phyloP scores from a whole-genome alignment of 2,888 invertebrate species.

The Lumbricus terrestris region DNA sequence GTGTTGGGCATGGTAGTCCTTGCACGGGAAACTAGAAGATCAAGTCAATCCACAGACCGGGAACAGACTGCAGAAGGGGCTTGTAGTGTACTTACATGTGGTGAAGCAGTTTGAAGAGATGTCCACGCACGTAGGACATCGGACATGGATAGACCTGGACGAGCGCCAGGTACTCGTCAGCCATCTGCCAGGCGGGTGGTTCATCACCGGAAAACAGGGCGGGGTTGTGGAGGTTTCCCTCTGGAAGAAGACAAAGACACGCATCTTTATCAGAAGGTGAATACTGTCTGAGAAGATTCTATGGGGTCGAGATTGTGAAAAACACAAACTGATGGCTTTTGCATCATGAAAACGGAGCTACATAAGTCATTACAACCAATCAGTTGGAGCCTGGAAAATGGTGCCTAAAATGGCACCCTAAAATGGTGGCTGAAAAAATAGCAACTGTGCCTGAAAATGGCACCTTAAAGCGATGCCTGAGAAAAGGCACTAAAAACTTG shows the following conservation, averaged over 20 bases:
- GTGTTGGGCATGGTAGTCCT: no score
- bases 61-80: no score
- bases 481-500: no score
- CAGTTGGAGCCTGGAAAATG: no score
- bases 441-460: no score
- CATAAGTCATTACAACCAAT: not conserved
- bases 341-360: not conserved
- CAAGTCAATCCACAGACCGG: no score
- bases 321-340: not conserved
- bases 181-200: constrained; percentile 86
- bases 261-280: not conserved
- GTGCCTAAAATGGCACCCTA: no score
- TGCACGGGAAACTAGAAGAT: no score
- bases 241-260: constrained; percentile 67
- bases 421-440: no score
- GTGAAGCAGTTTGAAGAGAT: constrained; percentile 93
- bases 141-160: constrained; percentile 83
- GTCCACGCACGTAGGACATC: constrained; percentile 84
- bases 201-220: constrained; percentile 71
- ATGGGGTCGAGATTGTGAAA: no score
- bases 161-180: constrained; percentile 80
- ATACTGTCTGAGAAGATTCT: not conserved
- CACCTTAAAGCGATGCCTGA: no score
- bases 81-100: constrained; percentile 68
- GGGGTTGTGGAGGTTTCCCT: constrained; percentile 98